Evolutionary conservation across 1,140 invertebrate species (phyloP).

Genomic region (Oedothorax gibbosus): DNA sequence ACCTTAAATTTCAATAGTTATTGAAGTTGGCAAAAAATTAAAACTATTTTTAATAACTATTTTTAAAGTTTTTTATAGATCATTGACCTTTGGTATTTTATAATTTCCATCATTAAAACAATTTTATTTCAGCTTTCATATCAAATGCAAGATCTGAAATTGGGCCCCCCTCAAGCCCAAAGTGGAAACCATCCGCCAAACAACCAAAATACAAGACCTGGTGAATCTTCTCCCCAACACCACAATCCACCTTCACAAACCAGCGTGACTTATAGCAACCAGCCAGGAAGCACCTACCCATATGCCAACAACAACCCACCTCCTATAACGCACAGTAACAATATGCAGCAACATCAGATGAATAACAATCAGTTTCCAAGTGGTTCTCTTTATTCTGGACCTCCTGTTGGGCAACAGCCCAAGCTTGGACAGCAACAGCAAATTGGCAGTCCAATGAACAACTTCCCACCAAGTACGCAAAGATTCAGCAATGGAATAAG

Average conservation of each 20-base stretch:
- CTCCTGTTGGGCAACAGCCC: background rate
- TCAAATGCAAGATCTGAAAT: conserved; percentile 47
- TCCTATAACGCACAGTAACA: background rate
- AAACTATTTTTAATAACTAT: no score
- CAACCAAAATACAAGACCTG: background rate
- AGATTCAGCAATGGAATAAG: conserved; percentile 28
- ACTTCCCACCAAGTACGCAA: background rate
- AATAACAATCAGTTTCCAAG: conserved; percentile 24
- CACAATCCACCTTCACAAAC: conserved; percentile 1
- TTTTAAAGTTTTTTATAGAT: no score
- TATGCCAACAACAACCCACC: conserved; percentile 33
- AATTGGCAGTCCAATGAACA: background rate
- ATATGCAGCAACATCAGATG: background rate
- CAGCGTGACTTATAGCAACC: conserved; percentile 27
- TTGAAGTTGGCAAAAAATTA: no score
- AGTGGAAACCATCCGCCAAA: background rate
- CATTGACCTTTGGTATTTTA: no score
- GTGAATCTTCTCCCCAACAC: conserved; percentile 8
- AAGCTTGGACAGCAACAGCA: background rate
- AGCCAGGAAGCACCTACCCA: conserved; percentile 27
- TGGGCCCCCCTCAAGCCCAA: conserved; percentile 33
- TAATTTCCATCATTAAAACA: no score
- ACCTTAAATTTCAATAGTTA: no score
- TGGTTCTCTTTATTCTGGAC: background rate
- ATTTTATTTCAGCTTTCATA: conserved; percentile 35